Percentiles rank a stretch among this genome's conserved stretches.
Conservation (phyloP, 2,797 vertebrate genomes). For the Apodemus agrarius region DNA sequence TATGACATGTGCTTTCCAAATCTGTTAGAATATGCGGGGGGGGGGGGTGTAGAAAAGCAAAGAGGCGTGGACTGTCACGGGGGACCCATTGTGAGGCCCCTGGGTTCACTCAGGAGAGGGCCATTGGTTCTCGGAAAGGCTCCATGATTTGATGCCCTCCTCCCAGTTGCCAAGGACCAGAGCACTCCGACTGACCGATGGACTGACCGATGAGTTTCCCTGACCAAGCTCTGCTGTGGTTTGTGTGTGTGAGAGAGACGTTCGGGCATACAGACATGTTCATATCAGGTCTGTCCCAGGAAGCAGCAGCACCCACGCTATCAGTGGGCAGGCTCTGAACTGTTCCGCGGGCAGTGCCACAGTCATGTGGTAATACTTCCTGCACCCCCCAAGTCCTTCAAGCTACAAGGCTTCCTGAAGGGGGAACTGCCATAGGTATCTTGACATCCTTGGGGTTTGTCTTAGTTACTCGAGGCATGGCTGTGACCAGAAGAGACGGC, state of each 20-base stretch:
- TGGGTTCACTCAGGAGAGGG: neutral
- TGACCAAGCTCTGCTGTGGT: neutral
- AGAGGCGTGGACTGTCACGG: neutral
- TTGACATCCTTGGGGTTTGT: neutral
- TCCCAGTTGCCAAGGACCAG: neutral
- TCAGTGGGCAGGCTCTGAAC: neutral
- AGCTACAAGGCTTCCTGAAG: neutral
- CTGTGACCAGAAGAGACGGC: neutral
- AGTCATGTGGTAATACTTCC: neutral
- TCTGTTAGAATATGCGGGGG: neutral
- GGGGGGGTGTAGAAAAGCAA: rapidly evolving
- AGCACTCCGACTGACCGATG: neutral
- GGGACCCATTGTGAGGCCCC: neutral
- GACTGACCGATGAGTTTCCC: neutral
- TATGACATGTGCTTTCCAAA: neutral
- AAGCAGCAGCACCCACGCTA: too few species aligned
- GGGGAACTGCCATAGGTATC: rapidly evolving
- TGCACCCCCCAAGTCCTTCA: neutral
- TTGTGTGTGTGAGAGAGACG: neutral
- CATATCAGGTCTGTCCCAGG: neutral
- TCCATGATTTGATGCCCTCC: rapidly evolving
- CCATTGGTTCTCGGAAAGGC: neutral
- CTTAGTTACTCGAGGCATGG: neutral
- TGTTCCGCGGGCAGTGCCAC: neutral
- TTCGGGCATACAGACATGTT: neutral